Conservation (phyloP, 2,888 invertebrate genomes). For the Tenthredo distinguenda region DNA sequence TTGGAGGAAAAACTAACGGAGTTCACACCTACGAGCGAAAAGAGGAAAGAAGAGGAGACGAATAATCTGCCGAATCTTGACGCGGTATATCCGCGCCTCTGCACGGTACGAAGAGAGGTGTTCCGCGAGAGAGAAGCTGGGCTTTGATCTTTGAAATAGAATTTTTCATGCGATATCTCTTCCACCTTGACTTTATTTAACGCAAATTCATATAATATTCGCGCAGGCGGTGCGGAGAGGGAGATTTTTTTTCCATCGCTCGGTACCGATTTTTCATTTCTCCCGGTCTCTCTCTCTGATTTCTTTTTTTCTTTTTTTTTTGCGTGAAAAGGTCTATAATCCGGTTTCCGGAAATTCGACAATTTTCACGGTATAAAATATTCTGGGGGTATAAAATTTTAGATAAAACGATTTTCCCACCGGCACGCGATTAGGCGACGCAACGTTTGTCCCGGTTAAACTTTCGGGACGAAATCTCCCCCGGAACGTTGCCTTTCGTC, state of each 20-base stretch:
- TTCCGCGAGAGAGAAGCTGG: not conserved
- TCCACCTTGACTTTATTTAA: not conserved
- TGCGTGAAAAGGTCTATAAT: not conserved
- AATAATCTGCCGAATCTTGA: not conserved
- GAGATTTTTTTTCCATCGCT: not conserved
- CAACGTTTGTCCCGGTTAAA: not conserved
- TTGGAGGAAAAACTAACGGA: not conserved
- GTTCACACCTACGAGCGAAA: not conserved
- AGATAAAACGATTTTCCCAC: not conserved
- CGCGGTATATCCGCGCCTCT: not conserved
- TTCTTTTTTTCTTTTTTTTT: not conserved
- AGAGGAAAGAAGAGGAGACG: not conserved
- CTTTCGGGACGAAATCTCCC: not conserved
- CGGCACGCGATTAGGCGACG: not conserved
- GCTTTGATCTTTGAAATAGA: constrained; percentile 11
- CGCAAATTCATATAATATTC: not conserved
- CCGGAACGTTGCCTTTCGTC: not conserved
- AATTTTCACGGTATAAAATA: not conserved
- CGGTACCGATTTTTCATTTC: not conserved
- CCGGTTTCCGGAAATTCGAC: not conserved
- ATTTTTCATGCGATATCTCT: not conserved
- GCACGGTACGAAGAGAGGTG: not conserved
- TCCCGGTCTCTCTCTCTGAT: not conserved
- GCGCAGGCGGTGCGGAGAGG: not conserved
- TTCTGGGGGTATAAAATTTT: not conserved